Conservation (phyloP, 1,140 invertebrate genomes). For the Scaptodrosophila lebanonensis region DNA sequence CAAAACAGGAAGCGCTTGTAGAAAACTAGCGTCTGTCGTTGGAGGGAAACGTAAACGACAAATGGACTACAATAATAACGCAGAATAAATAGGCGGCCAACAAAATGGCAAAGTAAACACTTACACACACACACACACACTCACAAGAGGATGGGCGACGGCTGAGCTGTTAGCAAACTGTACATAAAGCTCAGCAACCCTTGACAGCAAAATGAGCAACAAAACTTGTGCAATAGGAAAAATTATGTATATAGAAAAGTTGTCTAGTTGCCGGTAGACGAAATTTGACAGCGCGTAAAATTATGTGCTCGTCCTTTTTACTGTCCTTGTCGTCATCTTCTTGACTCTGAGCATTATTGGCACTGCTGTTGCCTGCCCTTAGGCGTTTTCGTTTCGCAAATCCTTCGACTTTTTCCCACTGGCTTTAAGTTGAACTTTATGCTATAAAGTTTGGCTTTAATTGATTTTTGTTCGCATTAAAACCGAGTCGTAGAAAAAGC, state of each 20-base stretch:
- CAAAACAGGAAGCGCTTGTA: conserved; percentile 34
- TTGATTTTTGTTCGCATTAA: no score
- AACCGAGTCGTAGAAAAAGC: no score
- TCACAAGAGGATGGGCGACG: no score
- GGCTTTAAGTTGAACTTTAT: no score
- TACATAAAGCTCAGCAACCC: conserved; percentile 22
- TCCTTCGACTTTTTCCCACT: no score
- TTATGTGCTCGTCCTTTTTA: conserved; percentile 22
- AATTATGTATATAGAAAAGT: conserved; percentile 21
- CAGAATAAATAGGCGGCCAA: conserved; percentile 11
- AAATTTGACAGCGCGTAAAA: conserved; percentile 23
- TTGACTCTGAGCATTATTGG: conserved; percentile 3
- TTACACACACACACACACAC: not conserved
- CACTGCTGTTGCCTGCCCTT: conserved; percentile 7
- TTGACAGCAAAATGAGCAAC: conserved; percentile 3
- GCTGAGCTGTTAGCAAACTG: no score
- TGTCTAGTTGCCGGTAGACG: conserved; percentile 2
- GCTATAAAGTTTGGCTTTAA: no score
- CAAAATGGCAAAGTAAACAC: conserved; percentile 13
- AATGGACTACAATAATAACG: conserved; percentile 40
- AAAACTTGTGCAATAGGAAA: conserved; percentile 1
- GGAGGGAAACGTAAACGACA: conserved; percentile 15
- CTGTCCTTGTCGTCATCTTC: conserved; percentile 3
- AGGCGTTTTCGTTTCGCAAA: no score
- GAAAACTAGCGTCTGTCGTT: conserved; percentile 7